phyloP scores from a whole-genome alignment of 1,140 invertebrate genomes.

The Drosophila punjabiensis region DNA sequence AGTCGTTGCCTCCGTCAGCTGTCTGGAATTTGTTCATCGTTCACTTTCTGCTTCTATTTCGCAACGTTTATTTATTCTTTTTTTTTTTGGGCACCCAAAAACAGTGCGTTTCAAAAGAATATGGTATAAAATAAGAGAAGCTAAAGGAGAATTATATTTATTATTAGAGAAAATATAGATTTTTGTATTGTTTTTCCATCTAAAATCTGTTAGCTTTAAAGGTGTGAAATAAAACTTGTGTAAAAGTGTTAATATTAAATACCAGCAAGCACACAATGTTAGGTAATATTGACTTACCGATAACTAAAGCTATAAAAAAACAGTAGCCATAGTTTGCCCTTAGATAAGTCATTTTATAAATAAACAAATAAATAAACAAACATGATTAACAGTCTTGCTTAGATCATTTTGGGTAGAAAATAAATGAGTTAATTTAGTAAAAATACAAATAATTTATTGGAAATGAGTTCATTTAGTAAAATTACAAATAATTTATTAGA shows the following conservation, averaged over 20 bases:
- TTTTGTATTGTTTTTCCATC: neutral
- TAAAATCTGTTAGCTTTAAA: neutral
- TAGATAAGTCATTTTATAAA: neutral
- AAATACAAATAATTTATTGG: too few species aligned
- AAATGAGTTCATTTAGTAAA: too few species aligned
- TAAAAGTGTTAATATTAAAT: neutral
- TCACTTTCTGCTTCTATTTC: constrained; percentile 4
- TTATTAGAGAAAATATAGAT: neutral
- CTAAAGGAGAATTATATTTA: neutral
- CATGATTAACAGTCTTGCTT: neutral
- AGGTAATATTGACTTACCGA: neutral
- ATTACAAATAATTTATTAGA: too few species aligned
- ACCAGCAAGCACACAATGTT: neutral
- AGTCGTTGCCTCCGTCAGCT: constrained; percentile 40
- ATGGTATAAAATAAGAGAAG: neutral
- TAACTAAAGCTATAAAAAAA: neutral
- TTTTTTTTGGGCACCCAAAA: neutral
- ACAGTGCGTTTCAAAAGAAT: constrained; percentile 13
- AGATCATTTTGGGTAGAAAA: neutral
- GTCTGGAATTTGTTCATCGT: constrained; percentile 30
- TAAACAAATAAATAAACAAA: constrained; percentile 1
- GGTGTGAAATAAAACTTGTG: constrained; percentile 5
- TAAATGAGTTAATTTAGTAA: neutral
- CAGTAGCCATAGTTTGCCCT: too few species aligned
- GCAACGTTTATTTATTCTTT: neutral